Base-by-base conservation (phyloP, 2,113 vertebrate species). In the Pelobates fuscus region DNA sequence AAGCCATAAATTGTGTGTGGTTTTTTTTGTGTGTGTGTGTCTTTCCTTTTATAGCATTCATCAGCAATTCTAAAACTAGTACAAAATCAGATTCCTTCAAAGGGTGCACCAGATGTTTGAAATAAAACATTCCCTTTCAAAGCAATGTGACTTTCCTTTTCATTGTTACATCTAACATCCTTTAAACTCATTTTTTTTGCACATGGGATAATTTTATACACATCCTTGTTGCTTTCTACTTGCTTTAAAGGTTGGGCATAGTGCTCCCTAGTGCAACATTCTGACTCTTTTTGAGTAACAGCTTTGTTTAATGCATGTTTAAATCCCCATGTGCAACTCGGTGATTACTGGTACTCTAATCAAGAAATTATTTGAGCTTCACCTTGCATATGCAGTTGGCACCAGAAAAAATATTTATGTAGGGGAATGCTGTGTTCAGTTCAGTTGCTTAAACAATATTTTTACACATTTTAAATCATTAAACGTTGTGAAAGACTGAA, bases 391-490 rank as follows among this genome's bases (percentile, higher is more conserved):
- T 55, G 52, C 20, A 55, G 21, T 23, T 23, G 11, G 20, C 20
- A 55, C 52, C 52, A 23, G 52, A 5, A 20, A n/a, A 85, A 86
- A 61, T 78, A 73, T 81, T 83, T 81, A 81, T 64, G 69, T 30
- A 21, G 21, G n/a, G n/a, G 15, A 55, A 55, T 55, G 21, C 15
- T 55, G 20, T 5, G 52, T 5, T 32, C 4, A 32, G 4, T 4
- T 32, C 30, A 32, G 30, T 32, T 32, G 30, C 10, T 32, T 32
- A 4, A 32, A 10, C 10, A 32, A 4, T 32, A 32, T 32, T 32
- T 32, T 32, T 10, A 32, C 4, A 32, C 30, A 32, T 32, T 10
- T 32, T 32, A 5, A 32, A 32, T 32, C 30, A 5, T 4, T 32
- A 5, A 32, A 32, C 30, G 10, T 32, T 32, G 10, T 10, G 4